Evolutionary conservation across 2,888 invertebrate genomes (phyloP).

Genomic region (Amphipyra berbera): DNA sequence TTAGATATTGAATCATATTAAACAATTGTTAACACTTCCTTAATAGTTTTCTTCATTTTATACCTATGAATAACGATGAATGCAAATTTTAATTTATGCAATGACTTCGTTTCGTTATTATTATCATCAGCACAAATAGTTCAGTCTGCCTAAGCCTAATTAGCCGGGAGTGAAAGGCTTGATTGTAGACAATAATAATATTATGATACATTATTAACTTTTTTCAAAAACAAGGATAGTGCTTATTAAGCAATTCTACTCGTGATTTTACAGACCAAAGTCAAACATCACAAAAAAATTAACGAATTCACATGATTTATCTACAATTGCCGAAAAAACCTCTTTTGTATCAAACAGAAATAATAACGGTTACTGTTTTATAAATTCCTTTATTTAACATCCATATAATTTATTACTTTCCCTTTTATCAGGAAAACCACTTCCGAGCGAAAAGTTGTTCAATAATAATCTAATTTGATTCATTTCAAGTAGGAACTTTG

Average conservation of each 20-base stretch:
- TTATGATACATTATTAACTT: too few species aligned
- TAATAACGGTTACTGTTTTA: slow-evolving; percentile 46
- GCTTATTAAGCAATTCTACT: neutral
- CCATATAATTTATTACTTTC: slow-evolving; percentile 53
- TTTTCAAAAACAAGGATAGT: too few species aligned
- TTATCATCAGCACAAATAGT: too few species aligned
- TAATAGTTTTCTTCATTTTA: too few species aligned
- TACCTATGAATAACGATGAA: too few species aligned
- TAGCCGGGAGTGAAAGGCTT: too few species aligned
- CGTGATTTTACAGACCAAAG: neutral
- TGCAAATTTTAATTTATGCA: too few species aligned
- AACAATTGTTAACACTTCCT: too few species aligned
- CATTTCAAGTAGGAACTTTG: slow-evolving; percentile 51
- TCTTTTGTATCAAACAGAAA: slow-evolving; percentile 22
- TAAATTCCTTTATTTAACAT: slow-evolving; percentile 51
- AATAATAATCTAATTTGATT: slow-evolving; percentile 57
- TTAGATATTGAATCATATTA: neutral
- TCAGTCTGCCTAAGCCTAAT: too few species aligned
- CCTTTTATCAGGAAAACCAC: slow-evolving; percentile 54
- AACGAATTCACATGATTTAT: slow-evolving; percentile 29
- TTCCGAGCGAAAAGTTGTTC: slow-evolving; percentile 49
- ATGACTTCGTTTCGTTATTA: too few species aligned
- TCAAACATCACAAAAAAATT: slow-evolving; percentile 3
- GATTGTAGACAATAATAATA: too few species aligned
- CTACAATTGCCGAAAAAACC: slow-evolving; percentile 16